phyloP scores from a whole-genome alignment of 2,113 vertebrate genomes.

The Boleophthalmus pectinirostris region DNA sequence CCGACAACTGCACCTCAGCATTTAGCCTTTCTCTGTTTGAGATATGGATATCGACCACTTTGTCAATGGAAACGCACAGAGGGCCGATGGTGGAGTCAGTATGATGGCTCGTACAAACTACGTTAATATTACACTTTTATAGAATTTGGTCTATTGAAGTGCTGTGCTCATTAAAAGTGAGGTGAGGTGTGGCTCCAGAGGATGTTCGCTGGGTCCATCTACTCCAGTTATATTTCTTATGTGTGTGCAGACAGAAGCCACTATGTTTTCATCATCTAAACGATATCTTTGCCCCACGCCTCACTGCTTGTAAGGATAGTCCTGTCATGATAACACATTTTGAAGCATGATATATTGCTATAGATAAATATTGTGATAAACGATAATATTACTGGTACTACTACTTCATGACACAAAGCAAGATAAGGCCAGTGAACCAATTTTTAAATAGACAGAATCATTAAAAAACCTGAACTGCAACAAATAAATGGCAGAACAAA shows the following conservation, averaged over 20 bases:
- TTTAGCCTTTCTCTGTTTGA: constrained; percentile 61
- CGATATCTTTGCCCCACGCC: not conserved
- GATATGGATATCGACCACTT: constrained; percentile 72
- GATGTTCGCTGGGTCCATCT: constrained; percentile 3
- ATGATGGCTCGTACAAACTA: constrained; percentile 40
- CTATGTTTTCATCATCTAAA: constrained; percentile 5
- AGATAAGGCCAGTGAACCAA: too few species aligned
- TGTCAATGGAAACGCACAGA: constrained; percentile 54
- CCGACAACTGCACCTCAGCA: constrained; percentile 62
- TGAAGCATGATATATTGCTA: too few species aligned
- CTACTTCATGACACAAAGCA: too few species aligned
- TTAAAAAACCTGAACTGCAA: too few species aligned
- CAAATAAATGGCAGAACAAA: too few species aligned
- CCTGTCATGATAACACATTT: too few species aligned
- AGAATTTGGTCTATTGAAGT: not conserved
- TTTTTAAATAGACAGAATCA: too few species aligned
- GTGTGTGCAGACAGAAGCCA: constrained; percentile 6
- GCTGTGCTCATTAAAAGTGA: constrained; percentile 20
- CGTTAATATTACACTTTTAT: constrained; percentile 15
- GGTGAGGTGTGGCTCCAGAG: constrained; percentile 8
- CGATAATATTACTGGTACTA: too few species aligned
- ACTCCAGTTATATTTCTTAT: constrained; percentile 12
- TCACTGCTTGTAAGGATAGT: not conserved
- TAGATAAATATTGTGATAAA: too few species aligned
- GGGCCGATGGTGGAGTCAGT: constrained; percentile 20